These are phyloP conservation scores for Colletes collaris DNA, from an alignment of 2,888 invertebrate species.

Conservation along the genomic window DNA sequence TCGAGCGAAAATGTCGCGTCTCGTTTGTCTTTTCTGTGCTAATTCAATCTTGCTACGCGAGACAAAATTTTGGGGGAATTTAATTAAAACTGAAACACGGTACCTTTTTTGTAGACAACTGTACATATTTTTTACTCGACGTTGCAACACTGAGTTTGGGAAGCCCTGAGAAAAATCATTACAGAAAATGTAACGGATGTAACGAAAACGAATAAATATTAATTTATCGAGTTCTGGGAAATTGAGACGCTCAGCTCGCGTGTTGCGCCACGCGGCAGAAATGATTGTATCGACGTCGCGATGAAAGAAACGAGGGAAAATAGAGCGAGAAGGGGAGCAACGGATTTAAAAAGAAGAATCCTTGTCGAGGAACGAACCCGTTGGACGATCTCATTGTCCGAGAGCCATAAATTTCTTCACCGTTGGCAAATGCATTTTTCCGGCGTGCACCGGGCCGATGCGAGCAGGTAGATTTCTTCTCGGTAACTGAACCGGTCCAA, in stretches of 20 bases:
- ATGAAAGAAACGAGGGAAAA: conserved; percentile 29
- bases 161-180: too few relatives aligned
- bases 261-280: conserved; percentile 61
- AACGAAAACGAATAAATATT: conserved; percentile 6
- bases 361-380: conserved; percentile 64
- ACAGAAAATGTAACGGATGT: neutral
- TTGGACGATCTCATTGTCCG: conserved; percentile 74
- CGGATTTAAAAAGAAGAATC: conserved; percentile 39
- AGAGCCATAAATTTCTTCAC: conserved; percentile 77
- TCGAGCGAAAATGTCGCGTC: too few relatives aligned
- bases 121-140: too few relatives aligned
- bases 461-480: conserved; percentile 61
- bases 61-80: too few relatives aligned
- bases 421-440: conserved; percentile 80
- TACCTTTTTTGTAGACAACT: too few relatives aligned
- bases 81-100: too few relatives aligned
- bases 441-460: conserved; percentile 68
- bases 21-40: too few relatives aligned
- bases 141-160: too few relatives aligned
- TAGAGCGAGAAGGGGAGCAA: conserved; percentile 4
- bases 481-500: conserved; percentile 15
- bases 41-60: too few relatives aligned
- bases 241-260: conserved; percentile 59
- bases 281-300: conserved; percentile 62
- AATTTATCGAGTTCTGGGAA: conserved; percentile 27